Evolutionary conservation across 2,113 vertebrate species (phyloP).

Genomic region (Eolophus roseicapilla): DNA sequence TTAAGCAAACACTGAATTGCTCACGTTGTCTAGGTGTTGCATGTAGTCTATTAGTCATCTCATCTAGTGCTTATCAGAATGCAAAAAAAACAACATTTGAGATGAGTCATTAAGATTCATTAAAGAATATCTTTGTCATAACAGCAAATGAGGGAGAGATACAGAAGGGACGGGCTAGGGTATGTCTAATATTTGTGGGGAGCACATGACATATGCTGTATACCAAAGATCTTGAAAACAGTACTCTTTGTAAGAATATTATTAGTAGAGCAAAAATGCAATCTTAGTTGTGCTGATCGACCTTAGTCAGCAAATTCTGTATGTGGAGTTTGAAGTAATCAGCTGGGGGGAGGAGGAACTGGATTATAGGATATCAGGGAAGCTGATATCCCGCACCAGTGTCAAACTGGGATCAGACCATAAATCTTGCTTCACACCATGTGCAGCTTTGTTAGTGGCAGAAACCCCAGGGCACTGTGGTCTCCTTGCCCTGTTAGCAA

Average conservation of each 20-base stretch:
- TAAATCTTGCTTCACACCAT: neutral
- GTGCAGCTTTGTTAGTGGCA: neutral
- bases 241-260: neutral
- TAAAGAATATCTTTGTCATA: slow-evolving; percentile 29
- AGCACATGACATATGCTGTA: neutral
- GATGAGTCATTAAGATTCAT: slow-evolving; percentile 56
- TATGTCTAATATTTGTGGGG: slow-evolving; percentile 23
- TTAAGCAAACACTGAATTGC: slow-evolving; percentile 34
- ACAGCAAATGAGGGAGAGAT: slow-evolving; percentile 14
- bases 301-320: neutral
- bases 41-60: slow-evolving; percentile 48
- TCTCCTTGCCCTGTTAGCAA: neutral
- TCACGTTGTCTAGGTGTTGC: slow-evolving; percentile 59
- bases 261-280: neutral
- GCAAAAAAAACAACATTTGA: slow-evolving; percentile 39
- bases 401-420: neutral
- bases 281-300: neutral
- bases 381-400: neutral
- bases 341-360: neutral
- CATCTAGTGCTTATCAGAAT: slow-evolving; percentile 23
- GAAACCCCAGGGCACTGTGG: rapidly evolving
- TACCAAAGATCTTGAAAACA: neutral
- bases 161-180: neutral
- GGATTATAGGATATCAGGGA: neutral
- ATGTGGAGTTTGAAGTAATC: neutral